These are phyloP conservation scores for Melozone crissalis DNA, from an alignment of 2,113 vertebrate genomes.

Conservation along the genomic window DNA sequence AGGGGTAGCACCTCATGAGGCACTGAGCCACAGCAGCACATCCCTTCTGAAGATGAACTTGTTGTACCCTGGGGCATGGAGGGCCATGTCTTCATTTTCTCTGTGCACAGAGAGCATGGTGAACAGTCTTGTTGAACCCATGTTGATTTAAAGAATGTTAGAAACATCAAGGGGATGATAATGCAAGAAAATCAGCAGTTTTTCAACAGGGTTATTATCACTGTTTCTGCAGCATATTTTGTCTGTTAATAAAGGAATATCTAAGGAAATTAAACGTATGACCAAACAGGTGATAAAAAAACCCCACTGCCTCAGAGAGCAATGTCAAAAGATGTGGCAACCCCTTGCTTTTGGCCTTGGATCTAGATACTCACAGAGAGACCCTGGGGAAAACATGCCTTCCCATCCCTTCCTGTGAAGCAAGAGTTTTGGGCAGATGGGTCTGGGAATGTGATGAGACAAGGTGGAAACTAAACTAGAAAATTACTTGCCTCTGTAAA, in stretches of 20 bases:
- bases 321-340: not conserved
- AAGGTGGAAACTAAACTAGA: not conserved
- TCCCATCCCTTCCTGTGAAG: not conserved
- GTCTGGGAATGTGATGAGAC: not conserved
- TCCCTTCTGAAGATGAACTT: not conserved
- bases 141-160: not conserved
- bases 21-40: not conserved
- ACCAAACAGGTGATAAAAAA: not conserved
- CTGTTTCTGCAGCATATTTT: not conserved
- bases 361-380: not conserved
- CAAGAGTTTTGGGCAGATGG: not conserved
- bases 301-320: fast-evolving
- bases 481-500: not conserved
- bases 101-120: not conserved
- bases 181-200: not conserved
- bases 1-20: not conserved
- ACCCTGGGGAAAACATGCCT: not conserved
- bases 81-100: not conserved
- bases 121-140: not conserved
- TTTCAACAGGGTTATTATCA: not conserved
- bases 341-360: not conserved
- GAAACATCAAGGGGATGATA: not conserved
- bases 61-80: not conserved
- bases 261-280: not conserved
- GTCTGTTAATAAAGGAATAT: not conserved